Base-by-base conservation (phyloP, 2,888 invertebrate species). In the Synergus gifuensis region DNA sequence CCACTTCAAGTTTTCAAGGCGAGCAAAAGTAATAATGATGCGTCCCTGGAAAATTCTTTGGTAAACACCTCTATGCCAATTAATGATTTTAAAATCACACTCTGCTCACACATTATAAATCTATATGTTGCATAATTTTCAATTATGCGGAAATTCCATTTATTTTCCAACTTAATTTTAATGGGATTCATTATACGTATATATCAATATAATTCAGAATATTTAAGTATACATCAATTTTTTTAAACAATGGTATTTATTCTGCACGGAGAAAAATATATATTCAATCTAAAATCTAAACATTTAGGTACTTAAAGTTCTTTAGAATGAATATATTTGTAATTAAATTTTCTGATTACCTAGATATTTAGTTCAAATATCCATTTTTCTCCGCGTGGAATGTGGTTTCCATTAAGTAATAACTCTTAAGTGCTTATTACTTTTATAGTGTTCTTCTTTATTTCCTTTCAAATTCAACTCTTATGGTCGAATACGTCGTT, bases 11-110 rank as follows among this genome's bases (percentile, higher is more conserved):
- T 49, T 36, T 49, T n/a, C 36, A 54, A 73, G 40, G 40, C 73
- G n/a, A n/a, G 54, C 54, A 54, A 73, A 73, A 73, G 40, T 73
- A 73, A 54, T 73, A 54, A 66, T 66, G 66, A 73, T 73, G 54
- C 46, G 46, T 18, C 64, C 22, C 36, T 49, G 16, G 28, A 28
- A 69, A 28, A 69, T 28, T 49, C 42, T 40, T 66, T 18, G 4
- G 42, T 66, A 66, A 66, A 66, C 42, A 66, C 66, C 66, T 66
- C 18, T 42, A 42, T n/a, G 40, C 5, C 40, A 64, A 64, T 64
- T 40, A 9, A 22, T 9, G n/a, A 9, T 64, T 64, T n/a, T n/a
- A 1, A 40, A 64, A 64, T 36, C 28, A 12, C 62, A 62, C 62
- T 9, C 28, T 28, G 28, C 62, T 62, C 22, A 14, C 1, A 58